These are phyloP conservation scores for Magallana ariakensis DNA, from an alignment of 1,140 invertebrate species.

Conservation along the genomic window DNA sequence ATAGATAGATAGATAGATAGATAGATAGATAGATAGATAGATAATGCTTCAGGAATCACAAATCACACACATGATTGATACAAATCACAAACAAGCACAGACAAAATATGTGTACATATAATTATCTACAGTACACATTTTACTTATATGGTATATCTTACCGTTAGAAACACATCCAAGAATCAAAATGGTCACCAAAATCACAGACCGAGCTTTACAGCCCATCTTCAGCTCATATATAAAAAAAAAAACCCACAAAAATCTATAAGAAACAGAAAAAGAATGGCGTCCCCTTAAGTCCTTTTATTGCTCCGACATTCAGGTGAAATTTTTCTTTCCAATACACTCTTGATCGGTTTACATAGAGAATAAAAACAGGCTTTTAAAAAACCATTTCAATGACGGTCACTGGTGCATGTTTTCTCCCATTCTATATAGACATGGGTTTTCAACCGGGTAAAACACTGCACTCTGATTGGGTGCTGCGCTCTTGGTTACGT, in stretches of 20 bases:
- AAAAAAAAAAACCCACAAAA: background rate
- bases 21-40: too few relatives aligned
- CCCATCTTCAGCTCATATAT: background rate
- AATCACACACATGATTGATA: too few relatives aligned
- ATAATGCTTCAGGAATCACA: too few relatives aligned
- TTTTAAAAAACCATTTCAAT: background rate
- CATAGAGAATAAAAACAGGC: background rate
- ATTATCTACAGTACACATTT: too few relatives aligned
- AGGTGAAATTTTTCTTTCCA: background rate
- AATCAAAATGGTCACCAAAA: background rate
- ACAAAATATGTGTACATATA: too few relatives aligned
- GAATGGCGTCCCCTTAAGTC: background rate
- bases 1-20: too few relatives aligned
- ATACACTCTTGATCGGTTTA: background rate
- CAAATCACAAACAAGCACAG: too few relatives aligned
- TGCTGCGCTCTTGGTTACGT: slow-evolving; percentile 11
- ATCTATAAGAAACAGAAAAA: background rate
- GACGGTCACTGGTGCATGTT: background rate
- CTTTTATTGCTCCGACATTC: background rate
- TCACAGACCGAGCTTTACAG: background rate
- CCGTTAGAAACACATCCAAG: background rate
- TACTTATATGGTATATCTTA: background rate
- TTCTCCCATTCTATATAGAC: background rate
- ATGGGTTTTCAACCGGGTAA: background rate
- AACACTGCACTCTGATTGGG: slow-evolving; percentile 20